Evolutionary conservation across 2,888 invertebrate species (phyloP), one percentile per base, ranked within the genome.

Genomic region (Drosophila quasianomalipes): DNA sequence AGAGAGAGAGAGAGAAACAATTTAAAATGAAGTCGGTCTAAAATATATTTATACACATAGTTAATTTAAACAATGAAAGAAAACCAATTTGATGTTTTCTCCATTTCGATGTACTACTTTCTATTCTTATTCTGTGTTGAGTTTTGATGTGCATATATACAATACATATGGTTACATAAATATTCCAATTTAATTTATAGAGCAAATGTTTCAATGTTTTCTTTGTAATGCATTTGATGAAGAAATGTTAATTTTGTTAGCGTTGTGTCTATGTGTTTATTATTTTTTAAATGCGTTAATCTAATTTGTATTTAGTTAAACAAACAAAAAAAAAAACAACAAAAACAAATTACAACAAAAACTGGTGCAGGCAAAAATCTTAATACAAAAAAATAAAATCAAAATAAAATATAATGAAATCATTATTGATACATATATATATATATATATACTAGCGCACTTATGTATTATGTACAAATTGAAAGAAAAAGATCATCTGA

Each of bases 351-450:
- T 35, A 59, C 53, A 26, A 61, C 63, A 55, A 73, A 79, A 88
- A 85, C 90, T 85, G 85, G 85, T 85, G 85, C 85, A 85, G 85
- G 85, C 85, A 90, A 85, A 81, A 74, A 73, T 58, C 70, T 58
- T 54, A 67, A 57, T 9, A 60, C 63, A 53, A 47, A 72, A 66
- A 66, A 65, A 58, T 41, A 62, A 68, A 73, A 59, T 52, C 37
- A 58, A 41, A 26, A 49, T 22, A 62, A 71, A 60, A 44, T 60
- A 64, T 70, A 72, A 60, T 72, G 52, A 58, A 59, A 35, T 60
- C 55, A 58, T 69, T 41, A 57, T 60, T 54, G 39, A 68, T 41
- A 65, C n/a, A 53, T 28, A 63, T 28, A 66, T 52, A 7, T 62
- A 62, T 62, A 62, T 35, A 55, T 57, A 31, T 64, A 52, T 62